Percentiles rank a stretch among this genome's conserved stretches.
These are phyloP conservation scores for Melipona beecheii DNA, from an alignment of 2,888 invertebrate species.

Conservation along the genomic window DNA sequence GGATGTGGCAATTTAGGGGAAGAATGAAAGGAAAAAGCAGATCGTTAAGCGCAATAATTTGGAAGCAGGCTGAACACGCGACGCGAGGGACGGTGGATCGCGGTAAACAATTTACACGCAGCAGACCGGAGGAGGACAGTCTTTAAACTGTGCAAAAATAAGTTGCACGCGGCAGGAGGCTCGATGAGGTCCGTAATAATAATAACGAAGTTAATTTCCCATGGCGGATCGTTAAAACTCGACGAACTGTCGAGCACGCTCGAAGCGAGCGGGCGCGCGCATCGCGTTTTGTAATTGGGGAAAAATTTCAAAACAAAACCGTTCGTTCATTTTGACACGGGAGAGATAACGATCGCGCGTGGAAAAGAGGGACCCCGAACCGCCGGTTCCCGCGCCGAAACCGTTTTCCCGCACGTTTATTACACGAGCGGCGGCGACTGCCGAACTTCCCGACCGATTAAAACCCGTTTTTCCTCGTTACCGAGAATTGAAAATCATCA, in stretches of 20 bases:
- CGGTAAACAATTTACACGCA: conserved; percentile 32
- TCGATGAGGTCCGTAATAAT: conserved; percentile 36
- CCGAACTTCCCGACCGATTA: conserved; percentile 37
- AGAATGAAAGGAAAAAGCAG: neutral
- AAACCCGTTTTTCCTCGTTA: conserved; percentile 52
- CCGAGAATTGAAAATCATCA: conserved; percentile 38
- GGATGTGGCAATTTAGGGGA: neutral
- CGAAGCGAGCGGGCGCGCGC: conserved; percentile 35
- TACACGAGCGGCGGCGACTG: conserved; percentile 20
- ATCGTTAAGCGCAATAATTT: conserved; percentile 7
- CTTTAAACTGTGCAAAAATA: conserved; percentile 21
- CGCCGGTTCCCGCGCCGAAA: neutral
- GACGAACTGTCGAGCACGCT: conserved; percentile 66
- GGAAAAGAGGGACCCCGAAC: neutral
- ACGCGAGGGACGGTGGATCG: conserved; percentile 1
- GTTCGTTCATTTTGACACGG: conserved; percentile 59
- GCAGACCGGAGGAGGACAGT: neutral
- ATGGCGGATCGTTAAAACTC: conserved; percentile 68
- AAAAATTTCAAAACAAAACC: conserved; percentile 62
- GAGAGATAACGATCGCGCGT: conserved; percentile 62
- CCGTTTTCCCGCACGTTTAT: conserved; percentile 47
- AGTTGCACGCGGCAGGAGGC: conserved; percentile 11
- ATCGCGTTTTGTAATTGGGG: conserved; percentile 66
- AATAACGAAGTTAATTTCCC: conserved; percentile 71
- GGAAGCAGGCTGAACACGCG: neutral